Evolutionary conservation across 2,888 invertebrate species (phyloP), one percentile per base, ranked within the genome.

Genomic region (Ormyrus labotus): DNA sequence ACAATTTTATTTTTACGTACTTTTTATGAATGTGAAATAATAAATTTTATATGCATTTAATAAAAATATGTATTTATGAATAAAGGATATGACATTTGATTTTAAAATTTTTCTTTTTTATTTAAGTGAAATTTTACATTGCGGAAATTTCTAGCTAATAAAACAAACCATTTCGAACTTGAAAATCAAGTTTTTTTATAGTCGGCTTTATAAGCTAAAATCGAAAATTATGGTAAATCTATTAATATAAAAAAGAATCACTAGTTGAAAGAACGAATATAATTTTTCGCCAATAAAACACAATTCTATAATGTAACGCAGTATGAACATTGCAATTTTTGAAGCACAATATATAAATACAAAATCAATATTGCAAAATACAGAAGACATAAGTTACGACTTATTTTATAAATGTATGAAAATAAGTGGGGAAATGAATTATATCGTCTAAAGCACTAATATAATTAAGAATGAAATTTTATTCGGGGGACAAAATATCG

Each of bases 381-480:
- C 76, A 76, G 71, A 80, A 80, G 72, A 67, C 81, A 75, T 79
- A 75, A 80, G 45, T 60, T 57, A 75, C 67, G 58, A 68, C 64
- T 83, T 81, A 74, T 61, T 63, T 78, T 79, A 34, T 34, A 53
- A 74, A 70, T 8, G 50, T 64, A 64, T 65, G 60, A 75, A 60
- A 76, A 51, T 57, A 67, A 51, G 58, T 69, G 55, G 50, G 11
- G 5, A 78, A 34, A 67, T 47, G 57, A 34, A 34, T 34, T 19
- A 60, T 67, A 58, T 48, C 48, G 55, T 47, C 11, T 63, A 61
- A 10, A 47, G 53, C 57, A 73, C 60, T 57, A 61, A 63, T 8
- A 48, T 73, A 9, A 73, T 48, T 70, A 19, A 51, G 53, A 48
- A 47, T 50, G 73, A 48, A 51, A 47, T 57, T 71, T 51, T 34